Base-by-base conservation (phyloP, 1,140 invertebrate genomes). In the Pentalonia nigronervosa region DNA sequence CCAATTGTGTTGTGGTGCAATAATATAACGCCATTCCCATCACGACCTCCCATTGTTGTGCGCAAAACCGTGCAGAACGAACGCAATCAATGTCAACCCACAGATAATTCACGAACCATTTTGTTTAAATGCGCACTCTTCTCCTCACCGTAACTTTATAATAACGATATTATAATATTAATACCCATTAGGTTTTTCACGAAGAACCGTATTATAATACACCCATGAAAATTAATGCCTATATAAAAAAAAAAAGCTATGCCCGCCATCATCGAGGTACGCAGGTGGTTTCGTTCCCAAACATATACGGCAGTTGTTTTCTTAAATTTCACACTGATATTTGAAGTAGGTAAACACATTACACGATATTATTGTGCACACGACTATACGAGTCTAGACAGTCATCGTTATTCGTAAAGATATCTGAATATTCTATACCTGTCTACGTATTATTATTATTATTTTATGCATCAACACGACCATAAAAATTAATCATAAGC, bases 11-110 rank as follows among this genome's bases (percentile, higher is more conserved):
- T 84, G 50, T 53, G 34, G 21, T 41, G 81, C 34, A 93, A 93
- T 53, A 86, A 84, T 76, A 76, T 47, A 45, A 83, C 50, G n/a
- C 17, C 25, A 93, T 93, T 93, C 91, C 48, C 91, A 93, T 93
- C 91, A 93, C 91, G 91, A 93, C 81, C 91, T 84, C 4, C 45
- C n/a, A 81, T 86, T 53, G 48, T 93, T 93, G 21, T 50, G 30
- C 0, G 56, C 21, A 45, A 90, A 90, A 47, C 50, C 89, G 53
- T 90, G 56, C 50, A 67, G 36, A 60, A 90, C 56, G 36, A 90
- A 67, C 56, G 60, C 48, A 91, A 91, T 91, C 90, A 76, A 91
- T 48, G 90, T 91, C 90, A 41, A 91, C n/a, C 23, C 17, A 21
- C 89, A n/a, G 20, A 81, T 81, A 45, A 91, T 76, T 81, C 90